A percentile compares a stretch with the other conserved stretches of the same genome.
Evolutionary conservation across 2,113 vertebrate genomes (phyloP).

Genomic region (Haemorhous mexicanus): DNA sequence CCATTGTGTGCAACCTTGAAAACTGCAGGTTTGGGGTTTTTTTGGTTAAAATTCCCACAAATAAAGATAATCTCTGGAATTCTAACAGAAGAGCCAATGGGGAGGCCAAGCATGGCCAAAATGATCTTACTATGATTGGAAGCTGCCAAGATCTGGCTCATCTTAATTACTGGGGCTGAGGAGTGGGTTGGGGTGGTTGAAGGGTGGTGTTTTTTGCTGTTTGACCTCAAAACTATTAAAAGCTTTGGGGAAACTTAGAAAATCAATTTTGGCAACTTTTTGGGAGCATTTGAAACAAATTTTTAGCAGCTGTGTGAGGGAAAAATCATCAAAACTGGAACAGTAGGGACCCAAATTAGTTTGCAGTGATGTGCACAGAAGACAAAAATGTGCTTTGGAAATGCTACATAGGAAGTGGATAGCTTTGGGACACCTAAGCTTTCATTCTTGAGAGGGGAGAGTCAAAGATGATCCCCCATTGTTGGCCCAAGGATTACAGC

Average conservation of each 20-base stretch:
- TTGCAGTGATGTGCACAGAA: background rate
- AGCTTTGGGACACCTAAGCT: background rate
- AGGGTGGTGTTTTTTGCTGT: background rate
- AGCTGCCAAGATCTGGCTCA: background rate
- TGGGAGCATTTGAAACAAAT: background rate
- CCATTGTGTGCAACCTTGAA: background rate
- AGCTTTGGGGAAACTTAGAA: background rate
- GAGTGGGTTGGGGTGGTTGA: background rate
- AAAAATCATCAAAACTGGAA: background rate
- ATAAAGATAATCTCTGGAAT: background rate
- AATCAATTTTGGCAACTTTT: background rate
- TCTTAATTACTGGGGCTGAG: accelerated
- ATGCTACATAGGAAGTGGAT: background rate
- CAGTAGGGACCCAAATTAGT: background rate
- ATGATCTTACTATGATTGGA: background rate
- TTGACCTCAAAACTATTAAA: background rate
- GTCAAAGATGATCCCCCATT: background rate
- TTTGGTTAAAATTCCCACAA: background rate
- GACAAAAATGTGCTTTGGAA: background rate
- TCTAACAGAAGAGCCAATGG: background rate
- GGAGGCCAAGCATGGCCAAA: background rate
- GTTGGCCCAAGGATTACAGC: background rate
- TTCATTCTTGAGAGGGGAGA: background rate
- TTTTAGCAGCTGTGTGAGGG: background rate
- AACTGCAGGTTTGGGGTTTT: background rate